Evolutionary conservation across 1,140 invertebrate genomes (phyloP).

Genomic region (Apis cerana): DNA sequence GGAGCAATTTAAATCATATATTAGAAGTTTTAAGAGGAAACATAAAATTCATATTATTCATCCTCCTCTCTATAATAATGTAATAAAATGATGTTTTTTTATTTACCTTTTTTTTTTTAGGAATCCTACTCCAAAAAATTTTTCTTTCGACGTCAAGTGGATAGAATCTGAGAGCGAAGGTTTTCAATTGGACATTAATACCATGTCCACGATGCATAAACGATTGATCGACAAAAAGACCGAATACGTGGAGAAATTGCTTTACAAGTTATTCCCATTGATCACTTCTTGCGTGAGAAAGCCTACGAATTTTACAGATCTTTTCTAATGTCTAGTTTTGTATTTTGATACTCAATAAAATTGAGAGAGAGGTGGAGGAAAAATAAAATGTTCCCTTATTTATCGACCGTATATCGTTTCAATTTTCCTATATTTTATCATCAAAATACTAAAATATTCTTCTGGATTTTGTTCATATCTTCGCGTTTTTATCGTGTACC

Average conservation of each 20-base stretch:
- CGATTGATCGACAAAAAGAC: neutral
- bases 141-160: slow-evolving; percentile 27
- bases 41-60: no score
- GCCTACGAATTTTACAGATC: no score
- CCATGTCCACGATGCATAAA: neutral
- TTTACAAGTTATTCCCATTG: neutral
- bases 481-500: no score
- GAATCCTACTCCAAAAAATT: slow-evolving; percentile 48
- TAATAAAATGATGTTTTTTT: neutral
- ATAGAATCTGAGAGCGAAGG: neutral
- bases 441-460: no score
- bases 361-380: no score
- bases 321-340: neutral
- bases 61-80: neutral
- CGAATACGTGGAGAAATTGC: neutral
- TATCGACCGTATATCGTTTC: no score
- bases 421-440: no score
- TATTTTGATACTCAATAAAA: neutral
- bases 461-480: no score
- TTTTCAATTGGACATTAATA: slow-evolving; percentile 24
- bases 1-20: no score
- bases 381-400: no score
- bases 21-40: no score
- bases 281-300: neutral
- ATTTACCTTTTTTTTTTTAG: slow-evolving; percentile 13